Base-by-base conservation (phyloP, 1,140 invertebrate species). In the Diorhabda carinulata region DNA sequence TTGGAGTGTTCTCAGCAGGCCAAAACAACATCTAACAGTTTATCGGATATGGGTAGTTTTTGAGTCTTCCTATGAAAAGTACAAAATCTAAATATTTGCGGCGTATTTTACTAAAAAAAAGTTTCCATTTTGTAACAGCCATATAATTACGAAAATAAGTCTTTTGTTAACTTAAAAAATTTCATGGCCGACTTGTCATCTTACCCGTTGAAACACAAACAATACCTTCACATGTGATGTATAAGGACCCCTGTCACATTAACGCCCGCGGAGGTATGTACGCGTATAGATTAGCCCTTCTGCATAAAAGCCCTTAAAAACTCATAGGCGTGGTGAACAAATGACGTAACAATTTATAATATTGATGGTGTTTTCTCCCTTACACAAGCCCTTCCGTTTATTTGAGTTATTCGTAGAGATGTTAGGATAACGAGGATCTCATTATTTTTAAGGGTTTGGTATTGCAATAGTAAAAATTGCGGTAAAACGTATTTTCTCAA, bases 331-430 rank as follows among this genome's bases (percentile, higher is more conserved):
- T 61, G 59, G 60, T 56, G 44, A 59, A 67, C 57, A 67, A 67
- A 67, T 61, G 57, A 67, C 57, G 43, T 61, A 59, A 59, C 66
- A 64, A 64, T 64, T 64, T 43, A 64, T 64, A 43, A 47, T 43
- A 25, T 64, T 7, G 62, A 47, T 64, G 62, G 9, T n/a, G 62
- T n/a, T 43, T 40, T 64, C 52, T 64, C 62, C 62, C 47, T 52
- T 52, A 52, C n/a, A 8, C 47, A 52, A 52, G 47, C 47, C 47
- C 47, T 52, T 52, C n/a, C n/a, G n/a, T 52, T 52, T 52, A n/a
- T 52, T 52, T 52, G 47, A 52, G 47, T 52, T 52, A 52, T 52
- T 52, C n/a, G 47, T 52, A 8, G 3, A 52, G 47, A 52, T 52
- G 47, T 52, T 52, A 2, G n/a, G 47, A 52, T 52, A 52, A 52